Evolutionary conservation across 2,113 vertebrate genomes (phyloP).

Genomic region (Pyrgilauda ruficollis): DNA sequence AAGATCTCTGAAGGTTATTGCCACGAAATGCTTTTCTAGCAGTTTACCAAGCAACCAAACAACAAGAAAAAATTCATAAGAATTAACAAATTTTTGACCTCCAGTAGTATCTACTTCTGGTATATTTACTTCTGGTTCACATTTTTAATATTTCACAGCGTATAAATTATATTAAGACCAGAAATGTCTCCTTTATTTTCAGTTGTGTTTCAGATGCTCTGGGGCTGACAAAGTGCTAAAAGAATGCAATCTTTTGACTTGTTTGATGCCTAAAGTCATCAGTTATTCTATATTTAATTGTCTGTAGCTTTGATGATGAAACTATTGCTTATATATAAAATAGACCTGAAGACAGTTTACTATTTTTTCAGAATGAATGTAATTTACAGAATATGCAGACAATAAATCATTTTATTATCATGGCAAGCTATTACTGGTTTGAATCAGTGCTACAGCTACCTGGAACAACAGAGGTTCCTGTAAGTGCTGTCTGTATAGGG

Average conservation of each 20-base stretch:
- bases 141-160: neutral
- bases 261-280: slow-evolving; percentile 44
- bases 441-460: slow-evolving; percentile 1
- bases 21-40: neutral
- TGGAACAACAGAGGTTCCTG: neutral
- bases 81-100: neutral
- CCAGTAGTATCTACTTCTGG: neutral
- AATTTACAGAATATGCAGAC: slow-evolving; percentile 68
- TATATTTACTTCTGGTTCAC: neutral
- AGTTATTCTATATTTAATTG: slow-evolving; percentile 18
- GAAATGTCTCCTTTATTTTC: slow-evolving; percentile 14
- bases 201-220: neutral
- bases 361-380: slow-evolving; percentile 77
- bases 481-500: neutral
- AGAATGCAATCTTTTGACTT: neutral
- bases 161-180: neutral
- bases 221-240: neutral
- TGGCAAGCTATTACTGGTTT: slow-evolving; percentile 48
- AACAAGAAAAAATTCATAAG: neutral
- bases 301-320: slow-evolving; percentile 51
- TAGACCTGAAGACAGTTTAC: slow-evolving; percentile 55
- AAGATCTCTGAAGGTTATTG: neutral
- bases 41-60: neutral
- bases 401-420: slow-evolving; percentile 79
- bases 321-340: slow-evolving; percentile 56